Base-by-base conservation (phyloP, 1,140 invertebrate genomes). In the Drosophila funebris region DNA sequence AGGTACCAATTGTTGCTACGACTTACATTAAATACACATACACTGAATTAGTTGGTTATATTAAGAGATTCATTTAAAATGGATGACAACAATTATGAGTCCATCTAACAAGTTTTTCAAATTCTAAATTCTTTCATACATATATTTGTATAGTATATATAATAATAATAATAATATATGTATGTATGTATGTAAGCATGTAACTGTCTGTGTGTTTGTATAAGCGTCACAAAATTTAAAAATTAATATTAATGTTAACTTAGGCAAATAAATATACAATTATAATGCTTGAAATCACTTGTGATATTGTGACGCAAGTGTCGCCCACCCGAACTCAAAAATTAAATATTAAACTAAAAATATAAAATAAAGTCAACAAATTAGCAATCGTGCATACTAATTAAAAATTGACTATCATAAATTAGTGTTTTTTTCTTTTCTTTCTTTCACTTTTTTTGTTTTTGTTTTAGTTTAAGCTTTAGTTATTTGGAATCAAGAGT, bases 191-290 rank as follows among this genome's bases (percentile, higher is more conserved):
- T 68, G 29, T 61, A 22, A 44, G 36, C 68, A 18, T 46, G 24
- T 37, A n/a, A 22, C 5, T 61, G 13, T 67, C 3, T 67, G n/a
- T 52, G 9, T 48, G 61, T 64, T 18, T 48, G 36, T 72, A 16
- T 73, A 78, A 78, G 75, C 69, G 69, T 69, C 50, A 78, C 74
- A 75, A 41, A 66, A 18, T 58, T 63, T 39, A 48, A 58, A 64
- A 83, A 72, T 71, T 63, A 78, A 27, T 9, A 71, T 74, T 63
- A 83, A 81, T 46, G 76, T 74, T 63, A 83, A 81, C 57, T 79
- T 78, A 78, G 72, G 74, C 58, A 83, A 81, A 83, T 83, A 84
- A 83, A 83, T 78, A 80, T 73, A 70, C 14, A 22, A 69, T 56
- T 73, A 60, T 18, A 53, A 60, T 78, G 50, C 71, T 62, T 69